These are phyloP conservation scores for Pampusana beccarii DNA, from an alignment of 2,113 vertebrate species.

Conservation along the genomic window DNA sequence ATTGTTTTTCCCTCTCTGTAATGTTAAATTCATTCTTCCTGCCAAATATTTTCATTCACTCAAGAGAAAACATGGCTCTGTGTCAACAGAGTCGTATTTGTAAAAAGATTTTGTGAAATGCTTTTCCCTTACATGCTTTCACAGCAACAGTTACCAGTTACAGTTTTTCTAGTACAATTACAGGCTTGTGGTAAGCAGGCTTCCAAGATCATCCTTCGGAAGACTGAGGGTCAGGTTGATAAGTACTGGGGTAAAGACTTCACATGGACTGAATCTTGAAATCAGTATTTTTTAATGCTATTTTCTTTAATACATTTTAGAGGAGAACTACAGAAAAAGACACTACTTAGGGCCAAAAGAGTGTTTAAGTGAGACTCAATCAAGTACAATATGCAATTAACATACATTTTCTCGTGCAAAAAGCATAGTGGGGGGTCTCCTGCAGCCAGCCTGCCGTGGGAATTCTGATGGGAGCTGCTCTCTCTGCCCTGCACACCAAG, in stretches of 20 bases:
- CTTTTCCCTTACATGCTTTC: background rate
- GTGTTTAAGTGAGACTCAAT: background rate
- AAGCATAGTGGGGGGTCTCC: background rate
- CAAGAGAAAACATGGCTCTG: background rate
- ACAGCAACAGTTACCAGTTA: background rate
- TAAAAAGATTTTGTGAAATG: background rate
- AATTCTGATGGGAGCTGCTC: too few species aligned
- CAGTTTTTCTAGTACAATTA: background rate
- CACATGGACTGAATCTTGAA: background rate
- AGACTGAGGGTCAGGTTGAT: background rate
- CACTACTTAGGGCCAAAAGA: accelerated
- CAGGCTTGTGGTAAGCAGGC: background rate
- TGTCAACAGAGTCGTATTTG: background rate
- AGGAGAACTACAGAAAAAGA: background rate
- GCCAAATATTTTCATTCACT: background rate
- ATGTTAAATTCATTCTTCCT: background rate
- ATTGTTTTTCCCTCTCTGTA: background rate
- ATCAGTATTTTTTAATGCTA: background rate
- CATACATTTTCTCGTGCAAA: background rate
- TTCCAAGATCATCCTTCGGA: background rate
- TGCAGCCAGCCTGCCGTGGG: background rate
- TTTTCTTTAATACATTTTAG: background rate
- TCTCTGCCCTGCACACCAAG: accelerated
- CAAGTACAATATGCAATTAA: background rate
- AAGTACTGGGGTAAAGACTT: background rate